phyloP scores from a whole-genome alignment of 2,797 vertebrate species.

The Hybognathus amarus region DNA sequence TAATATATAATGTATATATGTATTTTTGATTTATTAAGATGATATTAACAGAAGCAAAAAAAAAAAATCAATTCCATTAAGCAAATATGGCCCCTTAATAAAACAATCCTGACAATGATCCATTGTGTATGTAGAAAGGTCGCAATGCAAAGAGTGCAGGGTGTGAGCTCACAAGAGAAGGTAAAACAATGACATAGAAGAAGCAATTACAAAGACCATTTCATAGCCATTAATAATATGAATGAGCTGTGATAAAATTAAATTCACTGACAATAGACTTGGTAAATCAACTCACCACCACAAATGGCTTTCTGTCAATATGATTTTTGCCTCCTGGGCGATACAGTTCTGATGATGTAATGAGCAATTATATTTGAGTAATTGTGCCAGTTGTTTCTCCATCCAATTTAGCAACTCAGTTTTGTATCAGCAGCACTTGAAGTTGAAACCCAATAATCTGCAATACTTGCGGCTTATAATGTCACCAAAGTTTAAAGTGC shows the following conservation, averaged over 20 bases:
- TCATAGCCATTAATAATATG: constrained; percentile 44
- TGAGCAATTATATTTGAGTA: constrained; percentile 51
- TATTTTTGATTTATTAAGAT: background rate
- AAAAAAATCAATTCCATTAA: background rate
- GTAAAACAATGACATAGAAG: constrained; percentile 32
- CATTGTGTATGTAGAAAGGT: background rate
- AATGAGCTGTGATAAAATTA: constrained; percentile 46
- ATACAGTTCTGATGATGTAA: constrained; percentile 50
- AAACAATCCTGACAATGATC: background rate
- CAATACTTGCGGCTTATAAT: background rate
- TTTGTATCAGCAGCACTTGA: background rate
- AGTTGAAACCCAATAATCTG: constrained; percentile 39
- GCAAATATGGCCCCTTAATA: background rate
- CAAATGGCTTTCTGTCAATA: constrained; percentile 51
- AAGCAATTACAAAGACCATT: constrained; percentile 42
- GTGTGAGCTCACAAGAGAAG: constrained; percentile 27
- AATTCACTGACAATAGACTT: constrained; percentile 16
- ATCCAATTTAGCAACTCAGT: constrained; percentile 8
- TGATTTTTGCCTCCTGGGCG: constrained; percentile 28
- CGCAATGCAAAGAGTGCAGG: background rate
- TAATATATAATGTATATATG: background rate
- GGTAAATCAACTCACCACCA: constrained; percentile 50
- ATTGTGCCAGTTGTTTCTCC: constrained; percentile 33
- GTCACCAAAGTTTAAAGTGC: constrained; percentile 19
- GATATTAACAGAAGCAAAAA: background rate